A percentile compares a stretch with the other conserved stretches of the same genome.
phyloP scores from a whole-genome alignment of 2,797 vertebrate genomes.

The Eospalax fontanierii region DNA sequence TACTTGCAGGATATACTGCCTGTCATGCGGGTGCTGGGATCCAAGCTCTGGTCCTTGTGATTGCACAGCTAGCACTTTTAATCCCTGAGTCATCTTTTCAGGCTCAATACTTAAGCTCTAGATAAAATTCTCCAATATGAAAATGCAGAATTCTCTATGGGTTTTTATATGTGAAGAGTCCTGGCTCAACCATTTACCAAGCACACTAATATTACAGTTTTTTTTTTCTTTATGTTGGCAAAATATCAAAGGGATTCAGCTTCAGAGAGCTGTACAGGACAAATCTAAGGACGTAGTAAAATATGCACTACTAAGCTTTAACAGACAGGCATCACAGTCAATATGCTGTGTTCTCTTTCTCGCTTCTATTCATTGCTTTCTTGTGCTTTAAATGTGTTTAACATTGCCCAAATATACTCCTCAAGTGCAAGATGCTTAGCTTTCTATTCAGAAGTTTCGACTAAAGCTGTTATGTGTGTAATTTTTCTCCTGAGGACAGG shows the following conservation, averaged over 20 bases:
- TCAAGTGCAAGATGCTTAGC: not conserved
- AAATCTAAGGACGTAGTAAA: slow-evolving; percentile 36
- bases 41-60: not conserved
- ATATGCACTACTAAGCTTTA: not conserved
- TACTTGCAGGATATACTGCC: not conserved
- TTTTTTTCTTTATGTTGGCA: slow-evolving; percentile 32
- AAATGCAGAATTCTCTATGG: not conserved
- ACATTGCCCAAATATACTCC: not conserved
- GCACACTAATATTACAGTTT: not conserved
- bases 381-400: not conserved
- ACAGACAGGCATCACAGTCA: not conserved
- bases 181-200: not conserved
- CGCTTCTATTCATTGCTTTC: not conserved
- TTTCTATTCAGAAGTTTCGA: slow-evolving; percentile 19
- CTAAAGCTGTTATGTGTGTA: not conserved
- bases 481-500: slow-evolving; percentile 19
- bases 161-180: slow-evolving; percentile 23
- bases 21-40: not conserved
- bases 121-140: slow-evolving; percentile 23
- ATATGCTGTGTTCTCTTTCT: not conserved
- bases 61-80: not conserved
- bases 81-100: not conserved
- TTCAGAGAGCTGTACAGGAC: not conserved
- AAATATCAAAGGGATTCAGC: slow-evolving; percentile 22
- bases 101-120: not conserved